Conservation (phyloP, 2,888 invertebrate genomes). For the Brachynemurus nebulosus region DNA sequence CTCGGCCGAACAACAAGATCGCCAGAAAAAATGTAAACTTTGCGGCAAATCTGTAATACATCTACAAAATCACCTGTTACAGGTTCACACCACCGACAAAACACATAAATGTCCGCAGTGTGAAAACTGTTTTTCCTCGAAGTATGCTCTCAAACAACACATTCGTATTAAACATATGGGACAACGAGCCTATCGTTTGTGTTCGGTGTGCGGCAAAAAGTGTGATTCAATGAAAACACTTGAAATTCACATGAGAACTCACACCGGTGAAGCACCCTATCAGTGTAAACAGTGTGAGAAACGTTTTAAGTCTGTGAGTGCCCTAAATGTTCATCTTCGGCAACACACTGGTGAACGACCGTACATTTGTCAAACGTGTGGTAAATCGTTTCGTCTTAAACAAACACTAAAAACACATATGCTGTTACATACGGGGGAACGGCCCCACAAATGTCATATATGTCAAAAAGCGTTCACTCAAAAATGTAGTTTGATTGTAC, state of each 20-base stretch:
- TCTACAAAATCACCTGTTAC: not conserved
- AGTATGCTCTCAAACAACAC: not conserved
- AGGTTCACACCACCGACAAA: not conserved
- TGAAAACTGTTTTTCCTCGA: not conserved
- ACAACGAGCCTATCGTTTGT: not conserved
- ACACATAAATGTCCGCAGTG: not conserved
- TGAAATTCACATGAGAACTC: not conserved
- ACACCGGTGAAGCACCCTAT: not conserved
- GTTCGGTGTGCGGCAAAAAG: not conserved
- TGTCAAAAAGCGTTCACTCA: not conserved
- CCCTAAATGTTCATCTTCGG: not conserved
- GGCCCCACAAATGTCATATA: not conserved
- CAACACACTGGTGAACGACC: not conserved
- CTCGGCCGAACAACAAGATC: no score
- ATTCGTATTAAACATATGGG: not conserved
- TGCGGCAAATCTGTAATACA: not conserved
- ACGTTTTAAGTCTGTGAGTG: not conserved
- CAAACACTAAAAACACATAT: not conserved
- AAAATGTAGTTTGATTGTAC: not conserved
- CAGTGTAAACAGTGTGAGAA: not conserved
- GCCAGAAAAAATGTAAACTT: not conserved
- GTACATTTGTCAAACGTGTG: not conserved
- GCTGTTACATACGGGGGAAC: slow-evolving; percentile 1
- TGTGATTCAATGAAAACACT: not conserved
- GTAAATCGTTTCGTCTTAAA: not conserved